phyloP scores from a whole-genome alignment of 2,113 vertebrate genomes.

The Haliaeetus leucogaster region DNA sequence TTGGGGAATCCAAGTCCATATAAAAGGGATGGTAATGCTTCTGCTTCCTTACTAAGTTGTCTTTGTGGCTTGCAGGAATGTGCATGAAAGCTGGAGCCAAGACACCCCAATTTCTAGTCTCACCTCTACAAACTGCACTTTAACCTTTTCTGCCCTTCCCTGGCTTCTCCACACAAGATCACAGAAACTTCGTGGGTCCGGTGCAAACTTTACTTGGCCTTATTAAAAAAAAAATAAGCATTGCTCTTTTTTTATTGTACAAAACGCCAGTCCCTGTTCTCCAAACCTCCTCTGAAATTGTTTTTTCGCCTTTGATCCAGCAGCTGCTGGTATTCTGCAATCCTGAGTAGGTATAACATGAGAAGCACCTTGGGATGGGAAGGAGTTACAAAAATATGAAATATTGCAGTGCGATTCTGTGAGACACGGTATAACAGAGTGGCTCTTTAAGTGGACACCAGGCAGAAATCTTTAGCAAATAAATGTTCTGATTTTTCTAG shows the following conservation, averaged over 20 bases:
- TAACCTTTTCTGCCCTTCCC: conserved; percentile 59
- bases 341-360: conserved; percentile 47
- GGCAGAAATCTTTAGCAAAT: neutral
- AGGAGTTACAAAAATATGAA: conserved; percentile 36
- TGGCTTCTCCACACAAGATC: conserved; percentile 38
- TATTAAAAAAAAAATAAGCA: conserved; percentile 44
- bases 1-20: conserved; percentile 40
- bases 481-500: neutral
- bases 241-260: neutral
- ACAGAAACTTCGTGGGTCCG: neutral
- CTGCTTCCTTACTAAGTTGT: conserved; percentile 54
- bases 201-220: conserved; percentile 47
- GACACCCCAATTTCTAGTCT: conserved; percentile 30
- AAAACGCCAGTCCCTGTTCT: neutral
- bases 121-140: conserved; percentile 60
- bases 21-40: conserved; percentile 47
- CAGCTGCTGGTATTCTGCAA: conserved; percentile 28
- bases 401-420: neutral
- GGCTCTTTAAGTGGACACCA: neutral
- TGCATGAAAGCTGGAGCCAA: conserved; percentile 50
- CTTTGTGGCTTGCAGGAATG: conserved; percentile 61
- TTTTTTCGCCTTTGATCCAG: conserved; percentile 43
- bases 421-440: neutral
- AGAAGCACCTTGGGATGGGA: conserved; percentile 49
- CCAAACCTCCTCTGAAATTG: conserved; percentile 16